Base-by-base conservation (phyloP, 2,113 vertebrate genomes). In the Dicentrarchus labrax region DNA sequence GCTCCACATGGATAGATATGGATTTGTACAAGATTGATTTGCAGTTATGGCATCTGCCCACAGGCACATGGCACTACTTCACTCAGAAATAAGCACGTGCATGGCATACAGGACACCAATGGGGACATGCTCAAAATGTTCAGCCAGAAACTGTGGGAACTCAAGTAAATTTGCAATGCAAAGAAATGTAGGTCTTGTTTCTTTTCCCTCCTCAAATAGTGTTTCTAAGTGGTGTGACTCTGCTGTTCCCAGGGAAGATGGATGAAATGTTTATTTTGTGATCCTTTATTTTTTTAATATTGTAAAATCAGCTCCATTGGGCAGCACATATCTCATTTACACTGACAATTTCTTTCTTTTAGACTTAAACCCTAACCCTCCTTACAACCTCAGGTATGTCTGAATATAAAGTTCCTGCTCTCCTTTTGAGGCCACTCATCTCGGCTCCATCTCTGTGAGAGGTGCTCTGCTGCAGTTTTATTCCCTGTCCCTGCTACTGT, bases 11-110 rank as follows among this genome's bases (percentile, higher is more conserved):
- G 80, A 86, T 5, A 8, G 64, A 72, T 78, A 90, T 86, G 11
- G 48, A 94, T 93, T 88, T 72, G n/a, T 61, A 39, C 68, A 71
- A 41, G 68, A 88, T 78, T 84, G 86, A 91, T 86, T 78, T 61
- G 30, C 15, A 60, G 67, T 71, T 4, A 67, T 75, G 51, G 67
- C 45, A 47, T 84, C 70, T 83, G 78, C 59, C 65, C 51, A 67
- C 65, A 56, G 69, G 15, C 59, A 15, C 8, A 60, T 65, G 60
- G 12, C 0, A 17, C 45, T 39, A 11, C 56, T 64, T 53, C 30
- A 50, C 5, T 51, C 24, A 30, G 39, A 60, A 72, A 64, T 24
- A 54, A 60, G 22, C 12, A 17, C 8, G 43, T 80, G 78, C 30
- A 68, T 53, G 4, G 57, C 45, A 64, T 75, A 21, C 22, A 69